Evolutionary conservation across 1,140 invertebrate genomes (phyloP).

Genomic region (Triops longicaudatus): DNA sequence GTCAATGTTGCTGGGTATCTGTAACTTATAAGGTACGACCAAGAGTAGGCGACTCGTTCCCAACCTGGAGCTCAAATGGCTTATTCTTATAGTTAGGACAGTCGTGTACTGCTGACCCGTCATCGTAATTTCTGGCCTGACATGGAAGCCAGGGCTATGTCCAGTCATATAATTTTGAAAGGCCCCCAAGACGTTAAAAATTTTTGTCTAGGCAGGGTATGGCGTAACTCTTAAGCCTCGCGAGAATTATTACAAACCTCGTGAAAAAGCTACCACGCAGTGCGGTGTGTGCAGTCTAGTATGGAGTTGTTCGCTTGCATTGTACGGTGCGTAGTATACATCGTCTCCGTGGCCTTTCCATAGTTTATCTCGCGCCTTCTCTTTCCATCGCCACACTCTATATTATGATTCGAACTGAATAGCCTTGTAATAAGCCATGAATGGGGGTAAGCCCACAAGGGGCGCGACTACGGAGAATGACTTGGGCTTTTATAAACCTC

Average conservation of each 20-base stretch:
- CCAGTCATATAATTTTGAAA: neutral
- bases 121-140: neutral
- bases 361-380: neutral
- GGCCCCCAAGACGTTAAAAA: too few species aligned
- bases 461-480: neutral
- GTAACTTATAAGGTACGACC: neutral
- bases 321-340: too few species aligned
- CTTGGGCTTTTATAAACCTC: neutral
- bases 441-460: neutral
- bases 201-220: too few species aligned
- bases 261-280: too few species aligned
- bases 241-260: too few species aligned
- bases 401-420: constrained; percentile 12
- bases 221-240: too few species aligned
- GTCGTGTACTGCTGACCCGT: neutral
- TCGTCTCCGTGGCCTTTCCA: too few species aligned
- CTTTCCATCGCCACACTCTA: constrained; percentile 2
- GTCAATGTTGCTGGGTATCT: neutral
- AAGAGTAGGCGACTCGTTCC: neutral
- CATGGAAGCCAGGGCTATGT: neutral
- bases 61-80: neutral
- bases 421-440: constrained; percentile 12
- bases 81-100: neutral
- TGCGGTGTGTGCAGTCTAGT: neutral
- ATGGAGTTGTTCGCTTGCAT: neutral